phyloP scores from a whole-genome alignment of 2,888 invertebrate species.

The Caenorhabditis angaria region DNA sequence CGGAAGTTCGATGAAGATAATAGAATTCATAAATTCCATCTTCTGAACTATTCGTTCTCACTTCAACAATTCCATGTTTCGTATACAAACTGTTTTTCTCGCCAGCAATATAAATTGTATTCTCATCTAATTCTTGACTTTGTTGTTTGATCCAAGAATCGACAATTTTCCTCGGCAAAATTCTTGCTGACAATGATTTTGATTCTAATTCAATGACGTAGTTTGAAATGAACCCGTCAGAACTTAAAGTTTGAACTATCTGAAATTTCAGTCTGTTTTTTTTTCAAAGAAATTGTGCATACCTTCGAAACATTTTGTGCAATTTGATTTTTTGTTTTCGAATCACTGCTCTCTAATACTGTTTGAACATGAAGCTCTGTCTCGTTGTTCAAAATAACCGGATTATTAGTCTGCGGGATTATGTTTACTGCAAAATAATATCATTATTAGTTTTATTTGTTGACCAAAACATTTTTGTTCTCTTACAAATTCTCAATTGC shows the following conservation, averaged over 20 bases:
- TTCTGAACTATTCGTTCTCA: neutral
- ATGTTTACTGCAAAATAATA: slow-evolving; percentile 46
- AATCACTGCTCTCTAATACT: slow-evolving; percentile 25
- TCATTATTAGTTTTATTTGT: neutral
- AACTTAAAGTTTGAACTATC: slow-evolving; percentile 33
- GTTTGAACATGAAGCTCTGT: slow-evolving; percentile 56
- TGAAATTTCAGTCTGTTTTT: slow-evolving; percentile 12
- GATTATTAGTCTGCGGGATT: slow-evolving; percentile 39
- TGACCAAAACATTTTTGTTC: too few species aligned
- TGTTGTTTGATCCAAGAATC: slow-evolving; percentile 33
- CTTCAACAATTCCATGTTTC: slow-evolving; percentile 35
- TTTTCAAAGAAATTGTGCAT: neutral
- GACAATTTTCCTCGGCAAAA: slow-evolving; percentile 33
- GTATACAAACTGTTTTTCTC: slow-evolving; percentile 14
- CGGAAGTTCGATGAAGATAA: slow-evolving; percentile 25
- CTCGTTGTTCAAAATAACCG: slow-evolving; percentile 43
- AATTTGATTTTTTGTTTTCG: slow-evolving; percentile 22
- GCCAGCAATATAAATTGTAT: slow-evolving; percentile 30
- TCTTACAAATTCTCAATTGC: slow-evolving; percentile 55
- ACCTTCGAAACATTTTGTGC: slow-evolving; percentile 30
- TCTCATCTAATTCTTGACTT: slow-evolving; percentile 19
- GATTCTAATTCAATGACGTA: slow-evolving; percentile 30
- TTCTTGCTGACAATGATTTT: slow-evolving; percentile 12
- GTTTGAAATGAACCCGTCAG: slow-evolving; percentile 27
- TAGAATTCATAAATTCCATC: slow-evolving; percentile 18